Evolutionary conservation across 2,888 invertebrate genomes (phyloP).

Genomic region (Catotricha subobsoleta): DNA sequence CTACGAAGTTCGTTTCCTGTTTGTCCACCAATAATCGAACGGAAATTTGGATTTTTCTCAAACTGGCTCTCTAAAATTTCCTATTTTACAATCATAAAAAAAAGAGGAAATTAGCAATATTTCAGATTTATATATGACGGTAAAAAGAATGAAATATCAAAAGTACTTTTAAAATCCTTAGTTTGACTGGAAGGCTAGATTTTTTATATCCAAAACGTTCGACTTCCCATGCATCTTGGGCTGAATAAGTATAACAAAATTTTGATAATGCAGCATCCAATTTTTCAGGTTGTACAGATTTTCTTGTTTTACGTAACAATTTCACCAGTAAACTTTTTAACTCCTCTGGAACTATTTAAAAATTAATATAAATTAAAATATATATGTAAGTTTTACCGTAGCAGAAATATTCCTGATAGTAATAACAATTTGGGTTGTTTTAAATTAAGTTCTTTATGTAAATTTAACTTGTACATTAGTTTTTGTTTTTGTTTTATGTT

Average conservation of each 20-base stretch:
- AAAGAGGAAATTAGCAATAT: background rate
- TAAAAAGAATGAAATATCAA: background rate
- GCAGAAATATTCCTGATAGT: conserved; percentile 1
- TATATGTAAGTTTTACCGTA: conserved; percentile 8
- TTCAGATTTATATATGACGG: background rate
- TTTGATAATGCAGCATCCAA: conserved; percentile 84
- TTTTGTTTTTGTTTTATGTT: too few species aligned
- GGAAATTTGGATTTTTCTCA: conserved; percentile 84
- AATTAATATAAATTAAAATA: conserved; percentile 24
- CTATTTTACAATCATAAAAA: conserved; percentile 36
- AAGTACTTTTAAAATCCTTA: conserved; percentile 72
- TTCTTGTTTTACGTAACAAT: conserved; percentile 69
- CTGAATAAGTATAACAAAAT: conserved; percentile 77
- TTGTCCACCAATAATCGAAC: conserved; percentile 63
- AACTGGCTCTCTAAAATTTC: conserved; percentile 85
- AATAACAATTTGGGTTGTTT: too few species aligned
- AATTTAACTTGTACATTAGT: too few species aligned
- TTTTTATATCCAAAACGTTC: conserved; percentile 92
- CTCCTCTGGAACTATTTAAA: conserved; percentile 63
- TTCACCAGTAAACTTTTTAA: conserved; percentile 77
- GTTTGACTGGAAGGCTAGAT: conserved; percentile 70
- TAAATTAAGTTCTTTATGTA: too few species aligned
- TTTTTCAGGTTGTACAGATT: conserved; percentile 62
- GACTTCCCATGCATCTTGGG: conserved; percentile 89
- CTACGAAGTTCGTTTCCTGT: conserved; percentile 64